Evolutionary conservation across 1,140 invertebrate genomes (phyloP), one percentile per base, ranked within the genome.

Genomic region (Leptinotarsa defecta): DNA sequence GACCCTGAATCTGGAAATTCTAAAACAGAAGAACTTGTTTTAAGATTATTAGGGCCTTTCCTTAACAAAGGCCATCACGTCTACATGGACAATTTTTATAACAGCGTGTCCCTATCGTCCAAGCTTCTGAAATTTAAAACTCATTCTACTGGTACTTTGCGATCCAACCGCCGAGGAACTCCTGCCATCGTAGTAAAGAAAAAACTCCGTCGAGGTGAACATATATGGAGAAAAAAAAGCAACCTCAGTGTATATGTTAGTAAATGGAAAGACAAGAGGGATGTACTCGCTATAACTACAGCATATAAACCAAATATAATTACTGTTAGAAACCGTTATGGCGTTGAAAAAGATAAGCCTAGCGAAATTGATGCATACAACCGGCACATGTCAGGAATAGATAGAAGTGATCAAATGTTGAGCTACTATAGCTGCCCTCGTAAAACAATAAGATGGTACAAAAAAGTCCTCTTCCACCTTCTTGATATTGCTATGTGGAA

Each of bases 341-440:
- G 71, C 24, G 57, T 57, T 22, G 48, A 73, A 73, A 73, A 73
- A 43, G 24, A 73, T 13, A 73, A 73, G 61, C 57, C 61, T 73
- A 19, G n/a, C n/a, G 71, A 73, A 73, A 73, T 73, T 15, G 57
- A 24, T 73, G 71, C 48, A 24, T 73, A 73, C 61, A 73, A 73
- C 27, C 57, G 71, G 17, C 71, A 73, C 34, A 73, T 73, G 71
- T 73, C 71, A 62, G 71, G 61, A 73, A 73, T 73, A 8, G 71
- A 73, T 64, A 62, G n/a, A 73, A 73, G 71, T 24, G 71, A 73
- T 27, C 52, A 73, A 73, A 73, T 49, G 15, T 27, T 27, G 27
- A 27, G 27, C 27, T 27, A 27, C 27, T 27, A 27, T 22, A 73
- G 71, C 22, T 73, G 71, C 61, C 71, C 61, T 22, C 71, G 20